Base-by-base conservation (phyloP, 2,797 vertebrate species). In the Arrhamphus sclerolepis region DNA sequence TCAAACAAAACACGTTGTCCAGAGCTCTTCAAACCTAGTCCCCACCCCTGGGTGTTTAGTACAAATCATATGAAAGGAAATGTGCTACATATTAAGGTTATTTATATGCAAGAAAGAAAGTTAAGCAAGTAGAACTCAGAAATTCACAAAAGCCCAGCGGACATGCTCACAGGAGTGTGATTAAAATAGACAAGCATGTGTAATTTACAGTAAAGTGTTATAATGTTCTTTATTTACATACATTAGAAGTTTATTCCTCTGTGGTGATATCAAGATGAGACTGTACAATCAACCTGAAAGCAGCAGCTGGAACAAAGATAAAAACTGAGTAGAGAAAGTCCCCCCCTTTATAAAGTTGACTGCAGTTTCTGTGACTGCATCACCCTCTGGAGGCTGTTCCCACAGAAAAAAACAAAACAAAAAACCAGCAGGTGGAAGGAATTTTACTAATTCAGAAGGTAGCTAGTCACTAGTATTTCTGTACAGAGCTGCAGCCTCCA, bases 221-320 rank as follows among this genome's bases (percentile, higher is more conserved):
- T 57, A 79, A 52, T 69, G 53, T 0, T 74, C 50, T 85, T 82
- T 87, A 87, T 90, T 87, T 84, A 88, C 78, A 89, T 55, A 40
- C 20, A 29, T 58, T 19, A 34, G 48, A 46, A 54, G 51, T 82
- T 83, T 79, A 84, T 71, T 82, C 72, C 62, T 61, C 57, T 72
- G 28, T 14, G 22, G 14, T 56, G 74, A 44, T 19, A 68, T 22
- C n/a, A 49, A 56, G 29, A 61, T 62, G 59, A 49, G 26, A 65
- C 70, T 78, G 67, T 75, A 83, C 80, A 76, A 39, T 34, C 70
- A 69, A 73, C 43, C 64, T 68, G 56, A 58, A 56, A 75, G 58
- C 56, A 62, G 48, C 57, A 70, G 49, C 34, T 51, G 48, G 80
- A 75, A 64, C 48, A 66, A 54, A 70, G 44, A 58, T 20, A 28